phyloP scores from a whole-genome alignment of 2,797 vertebrate species.

The Sebastes steindachneri region DNA sequence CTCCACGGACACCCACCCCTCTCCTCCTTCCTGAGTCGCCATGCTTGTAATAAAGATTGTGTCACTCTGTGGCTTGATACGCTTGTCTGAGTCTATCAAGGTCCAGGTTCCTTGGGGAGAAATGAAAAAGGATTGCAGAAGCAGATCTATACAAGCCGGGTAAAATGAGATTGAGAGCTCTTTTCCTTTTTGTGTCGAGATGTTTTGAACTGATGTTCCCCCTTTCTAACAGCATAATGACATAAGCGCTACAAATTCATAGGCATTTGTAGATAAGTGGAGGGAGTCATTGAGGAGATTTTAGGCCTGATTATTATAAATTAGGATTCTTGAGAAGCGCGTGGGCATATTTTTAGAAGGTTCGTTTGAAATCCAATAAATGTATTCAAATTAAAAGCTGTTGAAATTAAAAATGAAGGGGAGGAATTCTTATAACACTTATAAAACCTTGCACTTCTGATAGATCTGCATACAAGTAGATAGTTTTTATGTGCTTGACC shows the following conservation, averaged over 20 bases:
- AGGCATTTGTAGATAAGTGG: slow-evolving; percentile 63
- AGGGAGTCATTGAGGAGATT: slow-evolving; percentile 57
- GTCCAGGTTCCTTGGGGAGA: slow-evolving; percentile 61
- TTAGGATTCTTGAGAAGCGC: slow-evolving; percentile 46
- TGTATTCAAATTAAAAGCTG: slow-evolving; percentile 43
- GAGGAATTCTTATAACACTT: slow-evolving; percentile 4
- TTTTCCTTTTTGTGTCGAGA: slow-evolving; percentile 52
- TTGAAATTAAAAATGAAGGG: slow-evolving; percentile 3
- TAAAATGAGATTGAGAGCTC: slow-evolving; percentile 55
- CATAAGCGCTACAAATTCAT: slow-evolving; percentile 49
- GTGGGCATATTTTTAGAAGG: slow-evolving; percentile 27
- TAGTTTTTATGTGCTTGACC: slow-evolving; percentile 62
- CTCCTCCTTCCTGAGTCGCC: slow-evolving; percentile 20
- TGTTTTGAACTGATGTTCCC: slow-evolving; percentile 54
- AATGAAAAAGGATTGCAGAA: slow-evolving; percentile 51
- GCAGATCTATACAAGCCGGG: slow-evolving; percentile 39
- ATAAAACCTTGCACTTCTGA: background rate
- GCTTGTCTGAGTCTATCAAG: slow-evolving; percentile 74
- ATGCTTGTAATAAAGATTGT: slow-evolving; percentile 74
- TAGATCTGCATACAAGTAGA: slow-evolving; percentile 40
- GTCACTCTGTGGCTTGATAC: slow-evolving; percentile 68
- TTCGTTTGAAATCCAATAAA: slow-evolving; percentile 24
- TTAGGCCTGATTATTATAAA: slow-evolving; percentile 61
- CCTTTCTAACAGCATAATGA: slow-evolving; percentile 60
- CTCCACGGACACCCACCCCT: slow-evolving; percentile 18